Percentiles rank a stretch among this genome's conserved stretches.
phyloP scores from a whole-genome alignment of 64 coral and sea anemone genomes.

The Exaiptasia diaphana region DNA sequence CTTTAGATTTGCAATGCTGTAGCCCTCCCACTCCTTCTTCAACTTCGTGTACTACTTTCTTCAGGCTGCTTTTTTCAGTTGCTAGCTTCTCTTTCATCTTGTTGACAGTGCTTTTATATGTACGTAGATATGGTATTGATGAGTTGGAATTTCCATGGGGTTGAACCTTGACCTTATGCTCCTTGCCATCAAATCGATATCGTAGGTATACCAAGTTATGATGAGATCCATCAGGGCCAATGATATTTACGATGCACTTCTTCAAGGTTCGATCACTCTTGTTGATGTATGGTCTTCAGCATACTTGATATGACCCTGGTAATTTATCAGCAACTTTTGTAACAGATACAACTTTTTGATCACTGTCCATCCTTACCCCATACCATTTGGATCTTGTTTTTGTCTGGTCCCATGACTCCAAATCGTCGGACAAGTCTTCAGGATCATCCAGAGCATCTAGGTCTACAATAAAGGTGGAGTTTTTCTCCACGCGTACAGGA shows the following conservation, averaged over 20 bases:
- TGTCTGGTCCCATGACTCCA: slow-evolving; percentile 40
- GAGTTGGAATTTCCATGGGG: slow-evolving; percentile 22
- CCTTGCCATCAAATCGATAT: slow-evolving; percentile 8
- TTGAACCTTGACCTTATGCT: background rate
- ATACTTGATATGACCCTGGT: background rate
- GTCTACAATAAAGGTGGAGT: slow-evolving; percentile 30
- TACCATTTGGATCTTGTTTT: slow-evolving; percentile 49
- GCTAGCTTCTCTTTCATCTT: background rate
- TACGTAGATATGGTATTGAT: slow-evolving; percentile 29
- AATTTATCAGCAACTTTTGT: background rate
- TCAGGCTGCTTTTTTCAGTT: background rate
- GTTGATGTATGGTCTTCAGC: slow-evolving; percentile 35
- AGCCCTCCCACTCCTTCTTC: slow-evolving; percentile 17
- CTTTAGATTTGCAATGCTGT: slow-evolving; percentile 25
- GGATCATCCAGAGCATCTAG: slow-evolving; percentile 23
- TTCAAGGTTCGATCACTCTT: slow-evolving; percentile 15
- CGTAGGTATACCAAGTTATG: slow-evolving; percentile 30
- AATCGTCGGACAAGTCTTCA: slow-evolving; percentile 57
- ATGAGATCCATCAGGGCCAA: background rate
- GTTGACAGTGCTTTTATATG: slow-evolving; percentile 3
- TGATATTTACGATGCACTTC: slow-evolving; percentile 31
- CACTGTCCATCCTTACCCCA: background rate
- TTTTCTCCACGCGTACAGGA: slow-evolving; percentile 35
- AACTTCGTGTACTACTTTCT: slow-evolving; percentile 5
- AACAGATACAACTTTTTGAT: background rate